Conservation (phyloP, 2,797 vertebrate species). For the Xenentodon cancila region DNA sequence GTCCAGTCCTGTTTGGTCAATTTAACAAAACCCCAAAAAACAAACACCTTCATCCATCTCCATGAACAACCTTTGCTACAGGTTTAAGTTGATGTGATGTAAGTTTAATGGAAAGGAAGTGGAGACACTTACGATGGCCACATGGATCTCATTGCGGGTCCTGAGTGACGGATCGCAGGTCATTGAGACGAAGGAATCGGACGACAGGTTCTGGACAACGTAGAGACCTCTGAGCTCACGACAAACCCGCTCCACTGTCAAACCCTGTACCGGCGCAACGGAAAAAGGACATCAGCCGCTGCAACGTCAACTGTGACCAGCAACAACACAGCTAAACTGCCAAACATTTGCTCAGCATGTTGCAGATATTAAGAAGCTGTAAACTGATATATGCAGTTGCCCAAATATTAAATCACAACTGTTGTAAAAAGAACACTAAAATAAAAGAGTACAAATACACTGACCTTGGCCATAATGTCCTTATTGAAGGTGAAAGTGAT, state of each 20-base stretch:
- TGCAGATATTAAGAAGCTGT: no score
- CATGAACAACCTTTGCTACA: no score
- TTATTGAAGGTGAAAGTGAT: conserved; percentile 93
- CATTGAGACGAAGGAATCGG: conserved; percentile 87
- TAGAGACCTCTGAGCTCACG: conserved; percentile 87
- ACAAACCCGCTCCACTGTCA: conserved; percentile 91
- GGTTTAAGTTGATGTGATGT: no score
- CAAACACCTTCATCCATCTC: no score
- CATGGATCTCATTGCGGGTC: conserved; percentile 88
- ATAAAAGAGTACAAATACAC: background rate
- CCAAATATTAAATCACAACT: no score
- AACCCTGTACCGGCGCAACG: conserved; percentile 78
- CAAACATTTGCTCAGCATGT: no score
- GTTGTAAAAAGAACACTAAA: background rate
- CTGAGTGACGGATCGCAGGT: conserved; percentile 87
- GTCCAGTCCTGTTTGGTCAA: no score
- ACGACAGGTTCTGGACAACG: conserved; percentile 85
- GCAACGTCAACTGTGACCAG: background rate
- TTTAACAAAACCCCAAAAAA: no score
- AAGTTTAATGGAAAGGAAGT: no score
- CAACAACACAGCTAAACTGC: no score
- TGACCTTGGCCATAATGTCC: conserved; percentile 88
- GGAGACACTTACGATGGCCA: conserved; percentile 87
- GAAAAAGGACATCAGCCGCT: background rate
- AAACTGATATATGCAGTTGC: no score